A percentile compares a stretch with the other conserved stretches of the same genome.
Evolutionary conservation across 2,113 vertebrate genomes (phyloP).

Genomic region (Brachionichthys hirsutus): DNA sequence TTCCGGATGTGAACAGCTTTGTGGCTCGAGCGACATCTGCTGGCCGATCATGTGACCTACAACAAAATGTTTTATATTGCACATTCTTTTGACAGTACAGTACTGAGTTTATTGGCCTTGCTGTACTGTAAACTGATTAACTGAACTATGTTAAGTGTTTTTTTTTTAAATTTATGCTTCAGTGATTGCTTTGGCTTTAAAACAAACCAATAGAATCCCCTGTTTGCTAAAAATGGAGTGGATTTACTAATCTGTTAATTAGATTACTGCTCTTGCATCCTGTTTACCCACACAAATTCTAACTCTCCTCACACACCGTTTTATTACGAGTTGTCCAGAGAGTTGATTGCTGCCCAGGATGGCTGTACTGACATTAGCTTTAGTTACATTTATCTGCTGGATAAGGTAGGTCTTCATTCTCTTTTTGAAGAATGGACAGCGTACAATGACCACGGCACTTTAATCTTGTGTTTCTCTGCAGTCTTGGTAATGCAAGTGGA

Average conservation of each 20-base stretch:
- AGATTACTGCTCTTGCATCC: constrained; percentile 62
- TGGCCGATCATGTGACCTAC: background rate
- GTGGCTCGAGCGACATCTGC: constrained; percentile 29
- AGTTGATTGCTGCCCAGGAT: constrained; percentile 36
- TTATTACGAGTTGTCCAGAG: constrained; percentile 9
- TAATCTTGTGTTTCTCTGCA: constrained; percentile 48
- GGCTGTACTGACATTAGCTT: constrained; percentile 19
- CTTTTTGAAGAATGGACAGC: background rate
- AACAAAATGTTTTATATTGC: background rate
- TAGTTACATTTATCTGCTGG: constrained; percentile 50
- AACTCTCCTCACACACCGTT: background rate
- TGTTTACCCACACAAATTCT: constrained; percentile 15
- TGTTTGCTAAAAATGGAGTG: constrained; percentile 63
- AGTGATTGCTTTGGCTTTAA: too few species aligned
- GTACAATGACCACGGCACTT: background rate
- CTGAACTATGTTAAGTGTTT: background rate
- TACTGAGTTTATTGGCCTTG: background rate
- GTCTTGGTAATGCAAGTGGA: constrained; percentile 69
- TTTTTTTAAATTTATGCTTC: background rate
- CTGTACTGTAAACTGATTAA: fast-evolving
- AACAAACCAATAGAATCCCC: background rate
- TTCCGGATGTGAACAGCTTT: constrained; percentile 32
- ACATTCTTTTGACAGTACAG: background rate
- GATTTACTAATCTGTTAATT: constrained; percentile 77
- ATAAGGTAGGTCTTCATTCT: constrained; percentile 47